Percentiles rank a stretch among this genome's conserved stretches.
Conservation (phyloP, 2,113 vertebrate genomes). For the Zapornia atra region DNA sequence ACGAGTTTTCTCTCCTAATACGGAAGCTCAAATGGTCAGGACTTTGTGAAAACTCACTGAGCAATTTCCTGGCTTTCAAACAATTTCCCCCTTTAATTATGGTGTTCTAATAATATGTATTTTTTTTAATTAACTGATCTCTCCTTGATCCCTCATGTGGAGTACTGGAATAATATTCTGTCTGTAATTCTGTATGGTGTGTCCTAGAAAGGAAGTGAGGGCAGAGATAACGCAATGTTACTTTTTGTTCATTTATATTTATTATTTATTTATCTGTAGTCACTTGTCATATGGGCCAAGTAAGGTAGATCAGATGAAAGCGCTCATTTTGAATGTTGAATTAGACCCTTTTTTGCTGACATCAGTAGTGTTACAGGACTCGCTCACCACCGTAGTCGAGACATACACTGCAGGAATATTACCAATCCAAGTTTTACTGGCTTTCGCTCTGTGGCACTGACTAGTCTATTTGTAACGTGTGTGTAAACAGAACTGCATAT, state of each 20-base stretch:
- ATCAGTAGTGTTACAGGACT: background rate
- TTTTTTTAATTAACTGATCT: slow-evolving; percentile 40
- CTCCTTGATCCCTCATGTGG: background rate
- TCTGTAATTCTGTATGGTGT: background rate
- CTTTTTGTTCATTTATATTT: slow-evolving; percentile 5
- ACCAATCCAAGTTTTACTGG: background rate
- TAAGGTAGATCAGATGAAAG: background rate
- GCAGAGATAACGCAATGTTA: background rate
- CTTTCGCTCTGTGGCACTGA: background rate
- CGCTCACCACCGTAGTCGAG: background rate
- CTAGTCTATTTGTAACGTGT: background rate
- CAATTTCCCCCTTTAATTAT: slow-evolving; percentile 24
- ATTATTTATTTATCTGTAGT: background rate
- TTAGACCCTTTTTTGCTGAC: background rate
- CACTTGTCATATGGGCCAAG: background rate
- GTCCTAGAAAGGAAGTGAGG: background rate
- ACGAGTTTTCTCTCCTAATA: background rate
- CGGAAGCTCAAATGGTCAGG: background rate
- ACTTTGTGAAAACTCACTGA: background rate
- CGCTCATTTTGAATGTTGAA: background rate
- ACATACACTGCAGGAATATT: background rate
- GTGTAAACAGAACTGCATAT: background rate
- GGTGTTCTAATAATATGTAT: slow-evolving; percentile 25
- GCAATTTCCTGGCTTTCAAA: slow-evolving; percentile 65
- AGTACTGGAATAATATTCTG: slow-evolving; percentile 1